Conservation (phyloP, 2,113 vertebrate species). For the Chauna torquata region DNA sequence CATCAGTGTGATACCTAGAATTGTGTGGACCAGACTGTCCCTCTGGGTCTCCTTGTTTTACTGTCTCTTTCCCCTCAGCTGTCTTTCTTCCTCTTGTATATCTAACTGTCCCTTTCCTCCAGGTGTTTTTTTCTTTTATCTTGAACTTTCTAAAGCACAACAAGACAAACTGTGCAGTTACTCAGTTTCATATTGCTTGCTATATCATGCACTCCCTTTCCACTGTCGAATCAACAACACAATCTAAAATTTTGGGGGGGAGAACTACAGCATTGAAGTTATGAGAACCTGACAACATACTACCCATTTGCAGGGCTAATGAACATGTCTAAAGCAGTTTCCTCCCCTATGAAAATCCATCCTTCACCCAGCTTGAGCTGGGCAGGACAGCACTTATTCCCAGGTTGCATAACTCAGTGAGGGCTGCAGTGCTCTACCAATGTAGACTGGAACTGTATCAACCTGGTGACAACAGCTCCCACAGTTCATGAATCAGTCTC, state of each 20-base stretch:
- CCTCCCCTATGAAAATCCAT: background rate
- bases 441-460: background rate
- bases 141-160: constrained; percentile 44
- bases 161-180: background rate
- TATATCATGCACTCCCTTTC: background rate
- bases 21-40: constrained; percentile 43
- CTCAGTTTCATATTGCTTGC: background rate
- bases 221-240: background rate
- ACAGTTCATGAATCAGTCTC: background rate
- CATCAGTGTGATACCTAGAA: constrained; percentile 29
- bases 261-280: background rate
- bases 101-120: constrained; percentile 44
- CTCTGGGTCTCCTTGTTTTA: constrained; percentile 64
- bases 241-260: background rate
- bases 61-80: constrained; percentile 49
- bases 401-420: background rate
- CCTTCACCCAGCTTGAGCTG: background rate
- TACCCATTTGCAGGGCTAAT: background rate
- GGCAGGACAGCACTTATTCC: background rate
- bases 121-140: constrained; percentile 40
- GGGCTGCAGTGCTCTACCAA: background rate
- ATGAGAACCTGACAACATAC: background rate
- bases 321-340: background rate
- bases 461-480: background rate
- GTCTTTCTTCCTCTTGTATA: constrained; percentile 42